phyloP scores from a whole-genome alignment of 2,888 invertebrate species.

The Alcis repandata region DNA sequence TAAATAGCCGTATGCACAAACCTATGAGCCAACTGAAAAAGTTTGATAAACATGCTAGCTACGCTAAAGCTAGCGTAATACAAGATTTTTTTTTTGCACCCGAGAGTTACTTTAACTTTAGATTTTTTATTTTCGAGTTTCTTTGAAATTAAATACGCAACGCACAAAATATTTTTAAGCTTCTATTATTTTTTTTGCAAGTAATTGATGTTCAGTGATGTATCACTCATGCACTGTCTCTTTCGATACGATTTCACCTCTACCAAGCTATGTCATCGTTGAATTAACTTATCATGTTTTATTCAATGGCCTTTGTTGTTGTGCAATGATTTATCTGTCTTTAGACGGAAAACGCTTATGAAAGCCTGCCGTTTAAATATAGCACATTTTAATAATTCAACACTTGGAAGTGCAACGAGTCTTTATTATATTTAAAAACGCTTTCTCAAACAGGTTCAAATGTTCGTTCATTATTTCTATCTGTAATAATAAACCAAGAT shows the following conservation, averaged over 20 bases:
- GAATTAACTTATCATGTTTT: constrained; percentile 30
- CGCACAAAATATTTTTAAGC: too few species aligned
- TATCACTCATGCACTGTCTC: neutral
- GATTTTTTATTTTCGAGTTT: too few species aligned
- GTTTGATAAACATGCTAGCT: too few species aligned
- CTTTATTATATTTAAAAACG: neutral
- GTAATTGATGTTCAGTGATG: neutral
- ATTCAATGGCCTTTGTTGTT: constrained; percentile 34
- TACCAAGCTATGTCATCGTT: neutral
- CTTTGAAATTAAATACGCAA: too few species aligned
- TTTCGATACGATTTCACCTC: neutral
- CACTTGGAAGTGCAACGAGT: neutral
- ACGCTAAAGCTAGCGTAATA: too few species aligned
- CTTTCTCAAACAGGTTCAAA: neutral
- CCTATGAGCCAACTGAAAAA: too few species aligned
- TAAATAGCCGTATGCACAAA: too few species aligned
- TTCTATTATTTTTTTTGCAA: neutral
- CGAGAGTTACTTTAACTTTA: too few species aligned
- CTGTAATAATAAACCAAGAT: too few species aligned
- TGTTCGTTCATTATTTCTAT: neutral
- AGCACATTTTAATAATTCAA: constrained; percentile 28
- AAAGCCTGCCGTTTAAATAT: constrained; percentile 25
- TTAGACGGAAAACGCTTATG: constrained; percentile 22
- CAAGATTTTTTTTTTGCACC: too few species aligned
- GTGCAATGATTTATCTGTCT: constrained; percentile 25